Base-by-base conservation (phyloP, 2,113 vertebrate genomes). In the Clarias gariepinus region DNA sequence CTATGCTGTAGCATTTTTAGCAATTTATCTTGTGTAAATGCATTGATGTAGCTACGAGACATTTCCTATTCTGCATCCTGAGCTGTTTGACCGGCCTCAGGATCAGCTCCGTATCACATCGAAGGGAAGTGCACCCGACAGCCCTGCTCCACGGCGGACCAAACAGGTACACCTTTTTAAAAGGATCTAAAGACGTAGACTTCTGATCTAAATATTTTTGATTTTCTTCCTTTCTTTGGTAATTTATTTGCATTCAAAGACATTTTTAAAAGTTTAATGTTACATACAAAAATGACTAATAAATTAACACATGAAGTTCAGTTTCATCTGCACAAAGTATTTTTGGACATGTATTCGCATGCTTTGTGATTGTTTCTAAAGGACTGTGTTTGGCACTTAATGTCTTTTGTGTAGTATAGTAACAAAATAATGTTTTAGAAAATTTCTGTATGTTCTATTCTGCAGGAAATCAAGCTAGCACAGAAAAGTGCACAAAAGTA, bases 401-500 rank as follows among this genome's bases (percentile, higher is more conserved):
- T 58, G 16, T 57, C 16, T 76, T 36, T 60, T 23, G 2, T 47
- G 3, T 58, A 30, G 33, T 57, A 68, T 66, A n/a, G n/a, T 77
- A 36, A n/a, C n/a, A 53, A 19, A 57, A 78, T 83, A 19, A n/a
- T n/a, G 25, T n/a, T 73, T 16, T 58, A 21, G 53, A 47, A 18
- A 80, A 15, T 18, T 41, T 81, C n/a, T 69, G 11, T 81, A 23
- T 80, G 1, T 64, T 80, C 57, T 52, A 41, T 21, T 15, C 8
- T 1, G 30, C 90, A 99, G 98, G 98, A 99, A 94, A 97, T 98
- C 87, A 98, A 98, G 90, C 86, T 97, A 81, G 98, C 98, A 0
- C 98, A 99, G 91, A 94, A 96, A 1, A 94, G 95, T 63, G 97
- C 98, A 0, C 98, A 98, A 93, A 98, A 97, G 85, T 97, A 97